Base-by-base conservation (phyloP, 1,140 invertebrate genomes). In the Plectus sambesii region DNA sequence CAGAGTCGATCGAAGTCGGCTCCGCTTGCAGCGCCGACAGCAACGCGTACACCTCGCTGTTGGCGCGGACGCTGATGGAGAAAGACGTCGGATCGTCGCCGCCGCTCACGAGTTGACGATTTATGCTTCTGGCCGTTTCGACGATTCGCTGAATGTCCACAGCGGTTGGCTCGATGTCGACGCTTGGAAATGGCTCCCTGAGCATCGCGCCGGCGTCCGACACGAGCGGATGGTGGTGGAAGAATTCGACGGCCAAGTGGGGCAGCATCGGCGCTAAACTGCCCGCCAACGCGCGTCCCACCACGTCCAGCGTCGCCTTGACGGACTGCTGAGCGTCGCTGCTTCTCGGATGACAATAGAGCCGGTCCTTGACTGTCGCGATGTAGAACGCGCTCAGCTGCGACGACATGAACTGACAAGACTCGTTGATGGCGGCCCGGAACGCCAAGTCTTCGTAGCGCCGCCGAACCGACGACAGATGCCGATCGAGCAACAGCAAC, bases 251-350 rank as follows among this genome's bases (percentile, higher is more conserved):
- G 6, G 52, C 41, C 26, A 67, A 33, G 56, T 67, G 64, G 4
- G 64, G 64, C 17, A 67, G 42, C 38, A 67, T 40, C 8, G 64
- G 66, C 20, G 64, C 62, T 15, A 69, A 53, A 4, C 40, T 37
- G 30, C 29, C 20, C 5, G 60, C 42, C 12, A 69, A 38, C 9
- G 17, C 22, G 6, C 29, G n/a, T 5, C 61, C 55, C n/a, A 64
- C 27, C 15, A 40, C 15, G 47, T 61, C 33, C 12, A 67, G 39
- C 8, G 66, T 68, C 26, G 46, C 53, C 35, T 58, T 53, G 9
- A 56, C 66, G 9, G 60, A 33, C 19, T 53, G n/a, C 26, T 64
- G 66, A 4, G 47, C 22, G 5, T 26, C n/a, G 9, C 49, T 53
- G 29, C 44, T 47, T 9, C 52, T 12, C 23, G 36, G 38, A 26